Base-by-base conservation (phyloP, 2,797 vertebrate species). In the Passerculus sandwichensis region DNA sequence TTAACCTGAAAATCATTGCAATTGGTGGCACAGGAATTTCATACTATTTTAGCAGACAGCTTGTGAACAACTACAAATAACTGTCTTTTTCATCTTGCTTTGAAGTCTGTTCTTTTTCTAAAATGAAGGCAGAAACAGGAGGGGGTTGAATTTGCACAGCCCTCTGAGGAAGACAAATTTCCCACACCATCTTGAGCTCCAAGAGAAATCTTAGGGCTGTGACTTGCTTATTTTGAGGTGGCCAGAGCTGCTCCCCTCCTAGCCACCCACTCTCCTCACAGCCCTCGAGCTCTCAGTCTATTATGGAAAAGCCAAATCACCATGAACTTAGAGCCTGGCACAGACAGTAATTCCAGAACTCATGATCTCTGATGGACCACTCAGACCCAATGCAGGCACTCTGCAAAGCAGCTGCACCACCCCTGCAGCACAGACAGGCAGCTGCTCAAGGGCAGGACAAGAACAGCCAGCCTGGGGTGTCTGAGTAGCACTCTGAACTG, bases 1-100 rank as follows among this genome's bases (percentile, higher is more conserved):
- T 84, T 66, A 89, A 61, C 54, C 67, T 75, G 70, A 65, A 90
- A 95, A 89, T 81, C 74, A 77, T 16, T 79, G 56, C 77, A 51
- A 10, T 2, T 2, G n/a, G 44, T 60, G 74, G 80, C 51, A 85
- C 29, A 53, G 45, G 57, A 82, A 83, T 50, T 40, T 78, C 74
- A n/a, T 29, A 29, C 66, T 66, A 9, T 30, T 89, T 74, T 42
- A 85, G 80, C 19, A 78, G 80, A 48, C 77, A 90, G 74, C 81
- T 73, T 60, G 78, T 59, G 69, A 93, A 85, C 66, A 89, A 66
- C 59, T 74, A 95, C 65, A 73, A 61, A 57, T 54, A 74, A 51
- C 44, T 67, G 45, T 23, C 32, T 65, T 80, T 81, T 69, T 65
- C 57, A 93, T 40, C 74, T 87, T 19, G 17, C 64, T 85, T 82